A percentile compares a stretch with the other conserved stretches of the same genome.
phyloP scores from a whole-genome alignment of 2,888 invertebrate genomes.

The Euplexia lucipara region DNA sequence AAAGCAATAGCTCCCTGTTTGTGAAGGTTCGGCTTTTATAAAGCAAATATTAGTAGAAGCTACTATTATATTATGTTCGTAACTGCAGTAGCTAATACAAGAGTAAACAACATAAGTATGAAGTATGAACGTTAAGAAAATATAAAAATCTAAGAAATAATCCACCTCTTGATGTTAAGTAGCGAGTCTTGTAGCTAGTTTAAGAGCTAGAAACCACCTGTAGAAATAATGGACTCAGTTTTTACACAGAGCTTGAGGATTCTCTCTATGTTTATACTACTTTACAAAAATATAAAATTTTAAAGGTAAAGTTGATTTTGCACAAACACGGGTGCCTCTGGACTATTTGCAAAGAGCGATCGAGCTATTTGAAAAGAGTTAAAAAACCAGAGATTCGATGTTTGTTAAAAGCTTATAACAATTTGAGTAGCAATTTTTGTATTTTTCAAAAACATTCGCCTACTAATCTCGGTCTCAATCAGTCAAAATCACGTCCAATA shows the following conservation, averaged over 20 bases:
- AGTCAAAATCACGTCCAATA: no score
- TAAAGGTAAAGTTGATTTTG: background rate
- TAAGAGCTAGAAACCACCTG: slow-evolving; percentile 37
- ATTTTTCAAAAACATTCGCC: no score
- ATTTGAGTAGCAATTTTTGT: no score
- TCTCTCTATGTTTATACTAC: slow-evolving; percentile 3
- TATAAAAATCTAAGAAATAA: slow-evolving; percentile 39
- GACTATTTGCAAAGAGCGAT: background rate
- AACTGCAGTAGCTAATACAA: slow-evolving; percentile 8
- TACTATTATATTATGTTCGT: background rate
- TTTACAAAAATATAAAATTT: background rate
- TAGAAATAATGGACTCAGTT: slow-evolving; percentile 45
- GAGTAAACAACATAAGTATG: slow-evolving; percentile 2
- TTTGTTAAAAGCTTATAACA: background rate
- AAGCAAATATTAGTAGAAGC: background rate
- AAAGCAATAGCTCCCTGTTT: background rate
- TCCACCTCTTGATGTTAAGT: slow-evolving; percentile 32
- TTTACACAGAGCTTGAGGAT: slow-evolving; percentile 8
- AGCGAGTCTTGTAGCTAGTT: slow-evolving; percentile 48
- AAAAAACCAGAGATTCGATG: no score
- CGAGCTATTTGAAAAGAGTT: no score
- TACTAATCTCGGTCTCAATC: no score
- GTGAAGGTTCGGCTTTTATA: background rate
- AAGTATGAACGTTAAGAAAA: slow-evolving; percentile 16
- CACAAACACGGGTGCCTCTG: no score